Conservation (phyloP, 2,797 vertebrate species). For the Eptatretus atami region DNA sequence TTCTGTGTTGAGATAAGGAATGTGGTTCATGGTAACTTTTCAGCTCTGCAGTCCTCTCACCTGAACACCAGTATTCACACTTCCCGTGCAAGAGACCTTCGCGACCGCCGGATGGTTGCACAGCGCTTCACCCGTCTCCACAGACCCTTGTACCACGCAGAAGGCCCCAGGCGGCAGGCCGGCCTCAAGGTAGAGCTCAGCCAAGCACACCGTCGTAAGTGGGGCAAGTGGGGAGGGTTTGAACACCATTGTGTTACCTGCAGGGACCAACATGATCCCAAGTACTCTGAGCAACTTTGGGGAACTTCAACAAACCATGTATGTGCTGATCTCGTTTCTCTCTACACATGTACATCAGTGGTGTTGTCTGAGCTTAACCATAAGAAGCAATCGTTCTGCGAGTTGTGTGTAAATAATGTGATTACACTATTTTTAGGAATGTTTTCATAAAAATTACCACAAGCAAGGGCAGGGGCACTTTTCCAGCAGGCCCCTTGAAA, state of each 20-base stretch:
- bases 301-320: too few species aligned
- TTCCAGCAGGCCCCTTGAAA: constrained; percentile 62
- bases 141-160: constrained; percentile 68
- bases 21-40: background rate
- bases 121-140: constrained; percentile 43
- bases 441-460: constrained; percentile 23
- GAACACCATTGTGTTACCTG: constrained; percentile 74
- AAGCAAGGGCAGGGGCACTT: constrained; percentile 58
- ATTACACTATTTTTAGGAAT: too few species aligned
- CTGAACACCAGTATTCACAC: constrained; percentile 69
- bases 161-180: constrained; percentile 58
- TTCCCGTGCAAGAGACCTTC: constrained; percentile 84
- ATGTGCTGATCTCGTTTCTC: too few species aligned
- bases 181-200: constrained; percentile 57
- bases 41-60: constrained; percentile 14
- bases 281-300: too few species aligned
- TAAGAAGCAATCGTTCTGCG: too few species aligned
- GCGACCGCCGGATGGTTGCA: constrained; percentile 52
- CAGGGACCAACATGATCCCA: too few species aligned
- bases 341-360: too few species aligned
- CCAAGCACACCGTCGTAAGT: constrained; percentile 35
- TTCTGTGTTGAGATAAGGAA: background rate
- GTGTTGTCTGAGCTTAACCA: too few species aligned
- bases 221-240: constrained; percentile 81
- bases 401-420: too few species aligned